These are phyloP conservation scores for Dendronephthya gigantea DNA, from an alignment of 64 coral and sea anemone genomes.

Conservation along the genomic window DNA sequence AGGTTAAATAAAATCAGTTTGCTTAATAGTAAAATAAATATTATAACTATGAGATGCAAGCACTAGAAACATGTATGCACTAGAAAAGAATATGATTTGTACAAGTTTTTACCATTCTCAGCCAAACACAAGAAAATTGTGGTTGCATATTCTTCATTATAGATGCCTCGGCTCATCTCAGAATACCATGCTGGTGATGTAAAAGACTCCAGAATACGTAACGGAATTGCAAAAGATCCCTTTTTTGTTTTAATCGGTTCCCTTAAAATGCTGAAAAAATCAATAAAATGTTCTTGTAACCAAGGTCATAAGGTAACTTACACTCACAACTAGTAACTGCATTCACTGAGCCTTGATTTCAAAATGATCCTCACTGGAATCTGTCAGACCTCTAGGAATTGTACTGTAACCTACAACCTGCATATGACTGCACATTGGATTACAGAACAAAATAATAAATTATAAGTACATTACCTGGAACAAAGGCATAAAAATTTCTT, in stretches of 20 bases:
- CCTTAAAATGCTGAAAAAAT: neutral
- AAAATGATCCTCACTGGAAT: too few relatives aligned
- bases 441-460: neutral
- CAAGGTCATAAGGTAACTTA: too few relatives aligned
- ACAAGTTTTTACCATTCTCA: neutral
- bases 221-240: conserved; percentile 43
- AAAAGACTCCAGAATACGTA: conserved; percentile 79
- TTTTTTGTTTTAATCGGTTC: neutral
- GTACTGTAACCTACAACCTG: neutral
- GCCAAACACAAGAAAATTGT: neutral
- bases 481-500: conserved; percentile 56
- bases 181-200: conserved; percentile 36
- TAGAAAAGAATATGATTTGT: neutral
- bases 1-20: too few relatives aligned
- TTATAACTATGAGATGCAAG: neutral
- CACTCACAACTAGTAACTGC: too few relatives aligned
- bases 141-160: conserved; percentile 36
- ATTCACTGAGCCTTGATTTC: too few relatives aligned
- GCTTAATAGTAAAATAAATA: neutral
- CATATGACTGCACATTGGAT: neutral
- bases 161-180: conserved; percentile 11
- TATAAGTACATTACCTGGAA: conserved; percentile 28
- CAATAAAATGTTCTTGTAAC: too few relatives aligned
- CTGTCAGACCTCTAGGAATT: too few relatives aligned
- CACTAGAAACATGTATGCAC: too few relatives aligned